Base-by-base conservation (phyloP, 1,140 invertebrate genomes). In the Euwallacea fornicatus region DNA sequence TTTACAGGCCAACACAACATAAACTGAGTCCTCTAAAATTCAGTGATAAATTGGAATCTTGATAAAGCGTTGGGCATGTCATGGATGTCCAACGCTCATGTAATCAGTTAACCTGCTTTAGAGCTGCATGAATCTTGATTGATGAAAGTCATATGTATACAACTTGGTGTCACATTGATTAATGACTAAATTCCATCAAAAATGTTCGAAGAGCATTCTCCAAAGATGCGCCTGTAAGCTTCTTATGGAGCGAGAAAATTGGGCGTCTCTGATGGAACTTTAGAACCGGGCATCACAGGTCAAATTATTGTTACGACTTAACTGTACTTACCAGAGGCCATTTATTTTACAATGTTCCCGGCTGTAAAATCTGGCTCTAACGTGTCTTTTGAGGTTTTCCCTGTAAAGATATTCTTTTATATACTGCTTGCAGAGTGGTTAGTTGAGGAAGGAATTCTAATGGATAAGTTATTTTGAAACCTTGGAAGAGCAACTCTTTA, bases 11-110 rank as follows among this genome's bases (percentile, higher is more conserved):
- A 33, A 33, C 21, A 33, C 21, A 33, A 33, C 21, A 33, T 33
- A 33, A 33, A 33, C 21, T 33, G 21, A 33, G 21, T 33, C 21
- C 21, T 33, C 21, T 33, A 33, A 33, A 33, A 60, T 54, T 63
- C 50, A 55, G 68, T 70, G 68, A 70, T 70, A 70, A 70, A 70
- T 70, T 63, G 59, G 44, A 41, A 44, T 42, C 50, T 46, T 60
- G 68, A 70, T 70, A 70, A 70, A 70, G 59, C 55, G 55, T 62
- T 47, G 63, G 55, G 63, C 61, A 50, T 60, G 44, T 9, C 15
- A 11, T 46, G 6, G 42, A 50, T n/a, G 42, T 13, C 42, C 59
- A 21, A 9, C 55, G 66, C 13, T 63, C 41, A 11, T 70, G 47
- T 43, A 55, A 70, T 70, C 59, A 63, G 68, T 53, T 55, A 61